phyloP scores from a whole-genome alignment of 2,888 invertebrate genomes.

The Nephrotoma appendiculata region DNA sequence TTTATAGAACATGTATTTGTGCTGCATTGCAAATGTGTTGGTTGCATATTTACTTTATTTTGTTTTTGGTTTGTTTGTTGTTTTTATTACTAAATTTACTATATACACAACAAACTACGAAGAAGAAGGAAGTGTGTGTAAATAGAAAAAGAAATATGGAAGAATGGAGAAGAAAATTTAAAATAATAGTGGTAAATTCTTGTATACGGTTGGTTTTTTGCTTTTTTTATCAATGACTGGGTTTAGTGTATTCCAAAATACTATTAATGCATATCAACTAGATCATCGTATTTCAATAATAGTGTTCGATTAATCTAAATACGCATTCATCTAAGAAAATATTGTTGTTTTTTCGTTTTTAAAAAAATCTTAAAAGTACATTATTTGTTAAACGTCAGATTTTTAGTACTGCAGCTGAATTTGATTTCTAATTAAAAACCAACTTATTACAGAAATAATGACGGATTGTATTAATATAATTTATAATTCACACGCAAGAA shows the following conservation, averaged over 20 bases:
- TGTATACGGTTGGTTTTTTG: neutral
- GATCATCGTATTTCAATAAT: neutral
- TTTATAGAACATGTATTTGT: neutral
- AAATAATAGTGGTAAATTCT: neutral
- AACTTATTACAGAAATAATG: too few relatives aligned
- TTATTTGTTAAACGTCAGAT: too few relatives aligned
- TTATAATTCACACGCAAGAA: too few relatives aligned
- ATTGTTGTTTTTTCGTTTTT: too few relatives aligned
- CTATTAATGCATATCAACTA: neutral
- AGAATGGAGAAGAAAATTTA: neutral
- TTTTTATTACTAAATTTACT: neutral
- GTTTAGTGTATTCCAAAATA: neutral
- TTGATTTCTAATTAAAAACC: too few relatives aligned
- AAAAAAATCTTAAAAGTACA: too few relatives aligned
- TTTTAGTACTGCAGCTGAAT: too few relatives aligned
- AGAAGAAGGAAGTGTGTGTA: neutral
- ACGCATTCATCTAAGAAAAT: neutral
- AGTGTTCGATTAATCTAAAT: neutral
- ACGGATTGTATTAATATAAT: too few relatives aligned
- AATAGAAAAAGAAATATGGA: neutral
- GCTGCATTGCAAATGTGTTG: neutral
- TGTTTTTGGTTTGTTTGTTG: neutral
- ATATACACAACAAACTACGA: neutral
- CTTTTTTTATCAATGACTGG: neutral
- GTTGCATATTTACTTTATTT: neutral